Conservation (phyloP, 2,888 invertebrate species). For the Chymomyza procnemis region DNA sequence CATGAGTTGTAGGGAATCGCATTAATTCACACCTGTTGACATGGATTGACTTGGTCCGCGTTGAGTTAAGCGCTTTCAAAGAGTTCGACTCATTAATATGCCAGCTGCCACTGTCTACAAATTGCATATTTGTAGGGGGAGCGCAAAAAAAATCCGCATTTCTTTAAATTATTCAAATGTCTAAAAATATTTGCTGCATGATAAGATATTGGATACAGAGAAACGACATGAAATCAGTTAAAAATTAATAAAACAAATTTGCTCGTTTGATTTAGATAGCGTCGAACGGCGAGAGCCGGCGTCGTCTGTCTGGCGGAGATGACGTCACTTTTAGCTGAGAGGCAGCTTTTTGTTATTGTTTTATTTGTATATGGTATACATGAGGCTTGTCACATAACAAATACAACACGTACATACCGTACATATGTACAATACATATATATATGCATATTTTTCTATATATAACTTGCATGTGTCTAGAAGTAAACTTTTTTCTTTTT, state of each 20-base stretch:
- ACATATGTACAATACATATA: too few relatives aligned
- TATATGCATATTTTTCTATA: not conserved
- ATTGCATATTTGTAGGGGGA: too few relatives aligned
- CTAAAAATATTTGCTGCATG: not conserved
- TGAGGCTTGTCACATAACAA: slow-evolving; percentile 16
- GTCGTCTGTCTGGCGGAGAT: not conserved
- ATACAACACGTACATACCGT: too few relatives aligned
- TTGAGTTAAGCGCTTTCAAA: not conserved
- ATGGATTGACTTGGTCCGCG: slow-evolving; percentile 27
- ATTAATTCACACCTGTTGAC: slow-evolving; percentile 49
- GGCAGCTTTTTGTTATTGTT: slow-evolving; percentile 7
- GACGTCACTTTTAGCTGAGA: slow-evolving; percentile 21
- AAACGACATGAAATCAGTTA: slow-evolving; percentile 23
- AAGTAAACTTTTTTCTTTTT: too few relatives aligned
- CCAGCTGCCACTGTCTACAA: not conserved
- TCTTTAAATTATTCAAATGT: not conserved
- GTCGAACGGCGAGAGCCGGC: slow-evolving; percentile 21
- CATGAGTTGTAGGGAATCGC: slow-evolving; percentile 1
- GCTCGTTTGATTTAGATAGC: slow-evolving; percentile 10
- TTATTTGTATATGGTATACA: too few relatives aligned
- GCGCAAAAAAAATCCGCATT: too few relatives aligned
- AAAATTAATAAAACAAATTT: slow-evolving; percentile 25
- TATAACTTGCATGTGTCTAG: not conserved
- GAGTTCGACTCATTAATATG: slow-evolving; percentile 28
- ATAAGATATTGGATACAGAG: not conserved